phyloP scores from a whole-genome alignment of 2,113 vertebrate genomes.

The Elachura formosa region DNA sequence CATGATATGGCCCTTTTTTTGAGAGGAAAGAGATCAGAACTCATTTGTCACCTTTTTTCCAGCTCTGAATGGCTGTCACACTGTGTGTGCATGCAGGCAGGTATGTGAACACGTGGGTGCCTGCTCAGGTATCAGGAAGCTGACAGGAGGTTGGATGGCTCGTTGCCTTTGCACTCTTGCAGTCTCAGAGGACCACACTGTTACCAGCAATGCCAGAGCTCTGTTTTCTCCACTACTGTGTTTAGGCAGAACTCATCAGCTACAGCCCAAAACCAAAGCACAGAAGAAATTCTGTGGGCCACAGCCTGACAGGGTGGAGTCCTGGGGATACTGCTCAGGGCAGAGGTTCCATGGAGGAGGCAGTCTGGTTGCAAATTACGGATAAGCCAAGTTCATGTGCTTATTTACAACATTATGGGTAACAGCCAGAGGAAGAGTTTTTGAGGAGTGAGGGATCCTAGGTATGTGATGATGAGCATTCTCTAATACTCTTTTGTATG shows the following conservation, averaged over 20 bases:
- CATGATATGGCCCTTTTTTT: background rate
- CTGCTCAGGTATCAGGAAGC: background rate
- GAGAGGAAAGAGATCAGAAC: background rate
- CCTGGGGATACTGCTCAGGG: background rate
- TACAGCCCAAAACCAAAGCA: background rate
- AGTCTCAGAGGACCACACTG: accelerated
- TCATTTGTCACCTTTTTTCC: accelerated
- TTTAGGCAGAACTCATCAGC: background rate
- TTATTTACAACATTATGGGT: background rate
- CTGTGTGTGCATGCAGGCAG: no score
- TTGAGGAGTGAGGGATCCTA: background rate
- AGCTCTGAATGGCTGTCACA: background rate
- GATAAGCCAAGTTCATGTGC: background rate
- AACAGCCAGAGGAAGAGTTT: background rate
- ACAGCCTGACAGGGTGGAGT: background rate
- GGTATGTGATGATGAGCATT: background rate
- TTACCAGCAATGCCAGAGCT: background rate
- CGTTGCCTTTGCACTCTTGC: background rate
- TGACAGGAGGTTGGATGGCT: background rate
- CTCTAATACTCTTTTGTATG: background rate
- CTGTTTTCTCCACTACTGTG: background rate
- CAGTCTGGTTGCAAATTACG: background rate
- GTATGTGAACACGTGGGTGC: background rate
- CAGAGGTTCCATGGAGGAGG: background rate
- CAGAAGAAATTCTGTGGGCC: background rate